Evolutionary conservation across 2,113 vertebrate species (phyloP).

Genomic region (Poeciliopsis occidentalis): DNA sequence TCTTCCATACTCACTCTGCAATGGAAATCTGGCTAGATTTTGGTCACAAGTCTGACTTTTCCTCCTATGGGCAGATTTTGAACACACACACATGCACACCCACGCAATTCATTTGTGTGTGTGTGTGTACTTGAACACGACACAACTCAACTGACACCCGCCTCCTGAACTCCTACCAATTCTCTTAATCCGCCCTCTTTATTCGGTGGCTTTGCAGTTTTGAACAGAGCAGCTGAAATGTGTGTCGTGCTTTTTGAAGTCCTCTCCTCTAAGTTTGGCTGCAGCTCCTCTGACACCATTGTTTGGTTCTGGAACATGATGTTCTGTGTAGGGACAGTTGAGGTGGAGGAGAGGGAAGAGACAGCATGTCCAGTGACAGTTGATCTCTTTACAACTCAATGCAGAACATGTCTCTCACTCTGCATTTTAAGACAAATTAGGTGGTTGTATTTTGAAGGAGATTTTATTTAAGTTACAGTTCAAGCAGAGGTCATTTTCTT

Average conservation of each 20-base stretch:
- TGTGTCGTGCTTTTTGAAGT: constrained; percentile 16
- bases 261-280: constrained; percentile 26
- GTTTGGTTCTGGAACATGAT: constrained; percentile 59
- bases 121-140: neutral
- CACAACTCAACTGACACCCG: constrained; percentile 3
- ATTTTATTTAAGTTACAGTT: neutral
- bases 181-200: constrained; percentile 60
- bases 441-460: too few relatives aligned
- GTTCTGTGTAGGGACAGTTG: constrained; percentile 59
- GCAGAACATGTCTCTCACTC: constrained; percentile 7
- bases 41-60: neutral
- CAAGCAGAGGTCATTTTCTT: neutral
- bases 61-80: too few relatives aligned
- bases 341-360: constrained; percentile 5
- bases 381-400: constrained; percentile 24
- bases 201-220: constrained; percentile 37
- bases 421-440: constrained; percentile 13
- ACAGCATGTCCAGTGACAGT: constrained; percentile 4
- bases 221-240: constrained; percentile 6
- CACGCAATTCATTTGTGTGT: neutral
- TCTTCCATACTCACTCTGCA: neutral
- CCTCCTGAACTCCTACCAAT: constrained; percentile 15
- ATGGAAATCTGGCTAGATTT: too few relatives aligned
- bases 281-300: constrained; percentile 33
- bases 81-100: neutral